phyloP scores from a whole-genome alignment of 1,140 invertebrate genomes.

The Ylistrum balloti region DNA sequence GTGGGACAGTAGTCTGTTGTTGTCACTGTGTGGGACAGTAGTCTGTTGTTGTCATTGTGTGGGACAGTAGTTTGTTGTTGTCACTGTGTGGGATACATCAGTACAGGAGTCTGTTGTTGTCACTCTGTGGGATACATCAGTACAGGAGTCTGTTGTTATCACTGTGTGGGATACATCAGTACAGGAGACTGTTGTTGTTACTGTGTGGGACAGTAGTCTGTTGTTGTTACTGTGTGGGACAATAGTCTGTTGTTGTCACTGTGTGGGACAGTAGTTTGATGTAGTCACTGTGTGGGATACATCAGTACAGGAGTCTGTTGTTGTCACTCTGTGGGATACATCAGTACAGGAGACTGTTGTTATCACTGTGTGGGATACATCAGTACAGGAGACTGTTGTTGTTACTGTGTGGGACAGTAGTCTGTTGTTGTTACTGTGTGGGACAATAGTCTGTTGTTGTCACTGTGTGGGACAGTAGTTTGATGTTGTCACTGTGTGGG shows the following conservation, averaged over 20 bases:
- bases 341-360: not conserved
- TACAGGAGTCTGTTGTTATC: not conserved
- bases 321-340: not conserved
- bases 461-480: not conserved
- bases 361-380: not conserved
- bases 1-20: not conserved
- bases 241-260: not conserved
- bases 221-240: not conserved
- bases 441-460: not conserved
- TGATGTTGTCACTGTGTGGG: not conserved
- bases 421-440: not conserved
- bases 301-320: not conserved
- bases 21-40: not conserved
- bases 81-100: constrained; percentile 25
- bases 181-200: not conserved
- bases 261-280: not conserved
- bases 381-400: not conserved
- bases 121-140: constrained; percentile 15
- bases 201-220: not conserved
- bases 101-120: not conserved
- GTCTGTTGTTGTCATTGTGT: not conserved
- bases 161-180: constrained; percentile 33
- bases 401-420: not conserved
- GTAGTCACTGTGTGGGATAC: not conserved
- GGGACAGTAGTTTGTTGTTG: not conserved